Base-by-base conservation (phyloP, 2,797 vertebrate genomes). In the Bryconaethiops microstoma region DNA sequence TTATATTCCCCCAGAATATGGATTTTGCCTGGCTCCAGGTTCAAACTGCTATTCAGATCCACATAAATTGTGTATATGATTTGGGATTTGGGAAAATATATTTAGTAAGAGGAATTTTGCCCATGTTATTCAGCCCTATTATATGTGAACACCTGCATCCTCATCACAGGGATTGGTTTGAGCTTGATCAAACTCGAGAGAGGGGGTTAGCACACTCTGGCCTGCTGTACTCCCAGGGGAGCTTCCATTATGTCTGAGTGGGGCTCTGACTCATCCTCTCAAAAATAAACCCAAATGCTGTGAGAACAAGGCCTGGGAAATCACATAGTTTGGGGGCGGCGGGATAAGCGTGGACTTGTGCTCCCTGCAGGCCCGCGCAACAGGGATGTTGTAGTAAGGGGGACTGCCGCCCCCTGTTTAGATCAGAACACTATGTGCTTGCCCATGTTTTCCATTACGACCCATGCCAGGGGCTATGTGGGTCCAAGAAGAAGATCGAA, bases 231-330 rank as follows among this genome's bases (percentile, higher is more conserved):
- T 91, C 93, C 92, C 92, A 81, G 84, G 92, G 91, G 93, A 94
- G 84, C 81, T 74, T 87, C 88, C 70, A 45, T 85, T 87, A 87
- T 82, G 88, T 91, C 92, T 91, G 89, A 90, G 84, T 88, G 88
- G 90, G 90, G 86, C 91, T 90, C 89, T 91, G 94, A 95, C 89
- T 94, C 94, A 95, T 86, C 87, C 80, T 80, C 89, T 90, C 91
- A 91, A 95, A 95, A 95, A 94, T 95, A 94, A 95, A 94, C 91
- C 50, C 79, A 87, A 90, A 90, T 92, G 93, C 92, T 95, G 94
- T 94, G 94, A 94, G 93, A 95, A 94, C 92, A 89, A 91, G 93
- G 90, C 94, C 92, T 94, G 94, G 94, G 94, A 94, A 94, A 79
- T 87, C 86, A 90, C 86, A 87, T 42, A 88, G 90, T 92, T 86